Conservation (phyloP, 2,888 invertebrate species). For the Thelaira solivaga region DNA sequence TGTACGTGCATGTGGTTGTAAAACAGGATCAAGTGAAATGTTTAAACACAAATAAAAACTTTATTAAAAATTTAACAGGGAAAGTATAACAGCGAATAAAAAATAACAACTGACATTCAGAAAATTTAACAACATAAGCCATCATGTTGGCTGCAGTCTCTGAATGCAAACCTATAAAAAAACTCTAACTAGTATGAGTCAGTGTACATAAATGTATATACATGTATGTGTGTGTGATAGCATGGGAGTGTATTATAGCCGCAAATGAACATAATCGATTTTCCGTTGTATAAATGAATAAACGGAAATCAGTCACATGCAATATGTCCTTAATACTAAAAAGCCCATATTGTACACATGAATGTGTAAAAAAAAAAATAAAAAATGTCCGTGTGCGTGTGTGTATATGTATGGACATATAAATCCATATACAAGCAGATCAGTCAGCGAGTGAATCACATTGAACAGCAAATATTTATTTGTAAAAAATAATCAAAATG, state of each 20-base stretch:
- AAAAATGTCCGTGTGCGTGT: background rate
- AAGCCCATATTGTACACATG: background rate
- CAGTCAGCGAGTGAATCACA: constrained; percentile 4
- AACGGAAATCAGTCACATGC: constrained; percentile 57
- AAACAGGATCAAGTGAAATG: constrained; percentile 34
- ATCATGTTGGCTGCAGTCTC: background rate
- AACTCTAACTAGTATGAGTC: background rate
- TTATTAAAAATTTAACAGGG: background rate
- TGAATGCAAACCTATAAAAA: background rate
- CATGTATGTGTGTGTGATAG: background rate
- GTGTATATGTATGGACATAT: background rate
- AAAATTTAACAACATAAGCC: constrained; percentile 30
- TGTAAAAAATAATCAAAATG: background rate
- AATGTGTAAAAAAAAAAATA: background rate
- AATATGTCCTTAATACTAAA: constrained; percentile 35
- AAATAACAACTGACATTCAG: constrained; percentile 1
- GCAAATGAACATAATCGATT: constrained; percentile 58
- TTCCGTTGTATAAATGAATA: constrained; percentile 53
- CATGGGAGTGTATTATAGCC: constrained; percentile 1
- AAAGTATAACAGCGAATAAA: background rate
- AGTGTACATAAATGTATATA: background rate
- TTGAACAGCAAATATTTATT: constrained; percentile 13
- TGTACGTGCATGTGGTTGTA: constrained; percentile 15
- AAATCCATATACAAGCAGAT: constrained; percentile 18
- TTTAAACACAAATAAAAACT: constrained; percentile 6